phyloP scores from a whole-genome alignment of 2,888 invertebrate species.

The Ochlodes sylvanus region DNA sequence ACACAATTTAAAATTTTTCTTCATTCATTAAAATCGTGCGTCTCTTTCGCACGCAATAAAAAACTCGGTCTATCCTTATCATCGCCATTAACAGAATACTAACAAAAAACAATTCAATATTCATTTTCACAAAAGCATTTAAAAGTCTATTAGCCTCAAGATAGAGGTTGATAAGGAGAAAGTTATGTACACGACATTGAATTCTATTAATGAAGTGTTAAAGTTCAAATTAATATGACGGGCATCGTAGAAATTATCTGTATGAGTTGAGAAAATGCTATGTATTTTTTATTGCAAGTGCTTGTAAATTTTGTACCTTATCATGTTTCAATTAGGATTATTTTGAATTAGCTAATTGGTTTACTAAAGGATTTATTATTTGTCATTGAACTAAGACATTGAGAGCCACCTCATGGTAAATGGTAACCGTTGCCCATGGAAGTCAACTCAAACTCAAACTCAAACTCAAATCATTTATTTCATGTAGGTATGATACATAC shows the following conservation, averaged over 20 bases:
- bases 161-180: conserved; percentile 23
- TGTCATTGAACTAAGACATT: neutral
- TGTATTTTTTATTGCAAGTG: conserved; percentile 27
- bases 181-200: conserved; percentile 14
- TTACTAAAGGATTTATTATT: neutral
- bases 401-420: too few relatives aligned
- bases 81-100: conserved; percentile 8
- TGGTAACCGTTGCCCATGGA: too few relatives aligned
- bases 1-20: conserved; percentile 18
- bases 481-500: too few relatives aligned
- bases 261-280: conserved; percentile 31
- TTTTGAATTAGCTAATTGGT: conserved; percentile 31
- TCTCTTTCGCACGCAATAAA: conserved; percentile 9
- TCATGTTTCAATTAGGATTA: conserved; percentile 26
- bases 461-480: too few relatives aligned
- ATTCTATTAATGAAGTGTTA: conserved; percentile 12
- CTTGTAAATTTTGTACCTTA: conserved; percentile 30
- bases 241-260: conserved; percentile 20
- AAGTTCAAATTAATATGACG: conserved; percentile 21
- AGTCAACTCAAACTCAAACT: too few relatives aligned
- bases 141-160: conserved; percentile 36
- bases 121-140: conserved; percentile 39
- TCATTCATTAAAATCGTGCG: conserved; percentile 10
- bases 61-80: conserved; percentile 25
- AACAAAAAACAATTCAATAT: conserved; percentile 36